Evolutionary conservation across 2,888 invertebrate genomes (phyloP).

Genomic region (Eumerus sabulonum): DNA sequence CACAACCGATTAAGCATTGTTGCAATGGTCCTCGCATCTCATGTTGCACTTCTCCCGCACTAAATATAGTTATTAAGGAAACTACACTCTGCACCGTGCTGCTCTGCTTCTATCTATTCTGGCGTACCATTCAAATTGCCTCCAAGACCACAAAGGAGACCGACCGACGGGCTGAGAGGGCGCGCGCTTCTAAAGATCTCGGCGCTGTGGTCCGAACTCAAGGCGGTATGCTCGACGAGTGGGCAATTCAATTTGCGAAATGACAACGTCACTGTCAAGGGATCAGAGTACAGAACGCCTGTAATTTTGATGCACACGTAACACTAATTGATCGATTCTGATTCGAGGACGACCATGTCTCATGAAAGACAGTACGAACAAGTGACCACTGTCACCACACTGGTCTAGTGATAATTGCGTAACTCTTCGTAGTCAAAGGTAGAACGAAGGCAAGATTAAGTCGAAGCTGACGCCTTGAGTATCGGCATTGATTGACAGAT

Average conservation of each 20-base stretch:
- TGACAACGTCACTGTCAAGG: constrained; percentile 30
- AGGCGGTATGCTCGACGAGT: too few relatives aligned
- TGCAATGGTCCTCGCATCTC: constrained; percentile 22
- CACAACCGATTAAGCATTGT: constrained; percentile 47
- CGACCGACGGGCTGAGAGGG: too few relatives aligned
- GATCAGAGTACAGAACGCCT: constrained; percentile 1
- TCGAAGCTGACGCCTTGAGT: constrained; percentile 47
- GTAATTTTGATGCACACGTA: constrained; percentile 53
- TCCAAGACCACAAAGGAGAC: constrained; percentile 50
- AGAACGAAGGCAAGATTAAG: constrained; percentile 45
- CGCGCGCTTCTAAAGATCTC: constrained; percentile 12
- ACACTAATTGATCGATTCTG: constrained; percentile 56
- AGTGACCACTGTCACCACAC: background rate
- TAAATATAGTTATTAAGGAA: constrained; percentile 61
- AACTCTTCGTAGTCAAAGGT: constrained; percentile 2
- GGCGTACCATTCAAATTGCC: constrained; percentile 47
- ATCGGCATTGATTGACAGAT: constrained; percentile 45
- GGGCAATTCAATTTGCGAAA: constrained; percentile 54
- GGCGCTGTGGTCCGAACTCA: constrained; percentile 21
- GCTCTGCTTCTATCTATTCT: constrained; percentile 11
- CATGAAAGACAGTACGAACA: background rate
- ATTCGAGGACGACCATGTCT: constrained; percentile 6
- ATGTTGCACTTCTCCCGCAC: constrained; percentile 22
- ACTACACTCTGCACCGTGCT: constrained; percentile 8
- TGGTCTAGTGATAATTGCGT: constrained; percentile 45